Base-by-base conservation (phyloP, 2,113 vertebrate species). In the Potamarius usumacintae region DNA sequence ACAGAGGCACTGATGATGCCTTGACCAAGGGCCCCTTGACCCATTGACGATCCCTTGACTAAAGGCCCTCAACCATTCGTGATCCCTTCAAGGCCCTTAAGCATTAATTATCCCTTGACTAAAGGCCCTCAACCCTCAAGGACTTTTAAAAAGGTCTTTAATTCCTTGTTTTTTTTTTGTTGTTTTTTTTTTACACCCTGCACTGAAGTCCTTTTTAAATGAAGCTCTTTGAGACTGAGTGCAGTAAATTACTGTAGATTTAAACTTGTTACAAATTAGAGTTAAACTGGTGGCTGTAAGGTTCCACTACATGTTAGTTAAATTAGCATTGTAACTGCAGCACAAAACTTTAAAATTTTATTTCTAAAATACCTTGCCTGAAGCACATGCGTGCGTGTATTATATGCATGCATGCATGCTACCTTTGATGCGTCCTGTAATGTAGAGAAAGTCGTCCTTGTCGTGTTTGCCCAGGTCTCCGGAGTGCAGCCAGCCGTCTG, bases 361-460 rank as follows among this genome's bases (percentile, higher is more conserved):
- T 17, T 71, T 17, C 30, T 34, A 34, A 34, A 71, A 30, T 30
- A 69, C 27, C 27, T 30, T 69, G 27, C 5, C 42, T 42, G 42
- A 42, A 42, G 42, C 42, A 0, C 34, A 2, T 2, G 2, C 2
- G 74, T 14, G 52, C 12, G 77, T 30, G 50, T 15, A 42, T 42
- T 5, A 11, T 0, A 25, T 7, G 30, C 34, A 30, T 30, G 30
- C 34, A 42, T 42, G 34, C 34, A 42, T 2, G 53, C 20, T 89
- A 99, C 98, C 98, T 97, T 99, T 98, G 85, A 99, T 98, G 52
- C 97, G 95, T 30, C 97, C 98, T 0, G 97, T 98, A 93, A 99
- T 96, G 87, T 92, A 98, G 71, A 98, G 96, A 92, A 97, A 98
- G 0, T 95, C 96, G 0, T 96, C 91, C 2, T 90, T 0, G 55